These are phyloP conservation scores for Zaprionus inermis DNA, from an alignment of 1,140 invertebrate genomes.

Conservation along the genomic window DNA sequence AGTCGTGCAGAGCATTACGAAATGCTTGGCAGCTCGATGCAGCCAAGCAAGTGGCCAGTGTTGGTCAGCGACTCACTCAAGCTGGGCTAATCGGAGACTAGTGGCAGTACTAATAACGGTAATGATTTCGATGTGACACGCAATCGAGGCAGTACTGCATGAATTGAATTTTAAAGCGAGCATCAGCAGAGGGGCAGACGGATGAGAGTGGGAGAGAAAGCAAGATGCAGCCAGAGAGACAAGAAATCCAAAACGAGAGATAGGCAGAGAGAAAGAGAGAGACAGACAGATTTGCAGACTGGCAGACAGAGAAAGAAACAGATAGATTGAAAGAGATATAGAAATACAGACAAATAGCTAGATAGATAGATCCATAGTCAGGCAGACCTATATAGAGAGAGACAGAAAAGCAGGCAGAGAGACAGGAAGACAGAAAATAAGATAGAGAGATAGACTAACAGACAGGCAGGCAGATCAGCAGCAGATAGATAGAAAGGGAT, in stretches of 20 bases:
- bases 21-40: slow-evolving; percentile 8
- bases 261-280: background rate
- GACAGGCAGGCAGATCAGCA: background rate
- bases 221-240: too few species aligned
- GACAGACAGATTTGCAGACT: too few species aligned
- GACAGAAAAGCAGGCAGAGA: too few species aligned
- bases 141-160: slow-evolving; percentile 50
- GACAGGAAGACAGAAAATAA: background rate
- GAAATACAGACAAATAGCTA: too few species aligned
- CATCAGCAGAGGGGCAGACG: background rate
- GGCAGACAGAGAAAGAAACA: background rate
- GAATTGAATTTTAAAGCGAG: slow-evolving; percentile 60
- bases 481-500: too few species aligned
- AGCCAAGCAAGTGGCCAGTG: slow-evolving; percentile 18
- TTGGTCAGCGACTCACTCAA: slow-evolving; percentile 10
- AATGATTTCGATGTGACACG: slow-evolving; percentile 38
- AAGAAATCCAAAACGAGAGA: too few species aligned
- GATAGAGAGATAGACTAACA: background rate
- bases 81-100: slow-evolving; percentile 37
- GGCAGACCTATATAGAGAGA: too few species aligned
- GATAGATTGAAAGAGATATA: background rate
- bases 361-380: too few species aligned
- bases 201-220: background rate
- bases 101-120: slow-evolving; percentile 43
- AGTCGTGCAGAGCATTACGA: slow-evolving; percentile 36